Evolutionary conservation across 2,113 vertebrate species (phyloP).

Genomic region (Trogon surrucura): DNA sequence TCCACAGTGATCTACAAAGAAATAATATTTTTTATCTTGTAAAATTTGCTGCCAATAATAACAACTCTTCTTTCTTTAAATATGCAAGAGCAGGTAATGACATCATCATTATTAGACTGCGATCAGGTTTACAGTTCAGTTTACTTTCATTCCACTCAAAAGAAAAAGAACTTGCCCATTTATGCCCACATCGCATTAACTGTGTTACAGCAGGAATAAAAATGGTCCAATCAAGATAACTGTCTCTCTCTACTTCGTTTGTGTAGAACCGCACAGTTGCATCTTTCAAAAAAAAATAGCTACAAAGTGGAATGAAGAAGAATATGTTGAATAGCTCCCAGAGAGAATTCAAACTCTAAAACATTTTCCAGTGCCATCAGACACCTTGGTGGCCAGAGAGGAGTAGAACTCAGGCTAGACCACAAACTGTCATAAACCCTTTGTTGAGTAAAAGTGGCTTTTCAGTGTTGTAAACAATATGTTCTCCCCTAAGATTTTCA

Average conservation of each 20-base stretch:
- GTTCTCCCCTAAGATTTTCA: neutral
- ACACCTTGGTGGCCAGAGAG: neutral
- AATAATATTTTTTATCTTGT: neutral
- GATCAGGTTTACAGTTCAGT: neutral
- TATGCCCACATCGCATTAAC: neutral
- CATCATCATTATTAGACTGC: neutral
- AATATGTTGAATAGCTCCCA: neutral
- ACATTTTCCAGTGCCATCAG: neutral
- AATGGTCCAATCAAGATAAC: neutral
- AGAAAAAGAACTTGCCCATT: neutral
- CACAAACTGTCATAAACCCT: neutral
- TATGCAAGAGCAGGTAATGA: neutral
- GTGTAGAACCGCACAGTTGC: neutral
- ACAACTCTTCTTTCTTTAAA: neutral
- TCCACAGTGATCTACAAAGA: slow-evolving; percentile 66
- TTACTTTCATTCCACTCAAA: neutral
- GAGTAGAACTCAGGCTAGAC: neutral
- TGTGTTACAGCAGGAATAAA: neutral
- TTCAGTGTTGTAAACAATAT: neutral
- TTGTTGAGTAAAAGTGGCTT: neutral
- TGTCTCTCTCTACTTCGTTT: neutral
- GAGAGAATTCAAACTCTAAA: neutral
- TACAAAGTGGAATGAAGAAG: neutral
- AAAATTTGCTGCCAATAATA: neutral
- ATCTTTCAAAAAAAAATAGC: neutral